phyloP scores from a whole-genome alignment of 2,888 invertebrate species.

The Leucoma salicis region DNA sequence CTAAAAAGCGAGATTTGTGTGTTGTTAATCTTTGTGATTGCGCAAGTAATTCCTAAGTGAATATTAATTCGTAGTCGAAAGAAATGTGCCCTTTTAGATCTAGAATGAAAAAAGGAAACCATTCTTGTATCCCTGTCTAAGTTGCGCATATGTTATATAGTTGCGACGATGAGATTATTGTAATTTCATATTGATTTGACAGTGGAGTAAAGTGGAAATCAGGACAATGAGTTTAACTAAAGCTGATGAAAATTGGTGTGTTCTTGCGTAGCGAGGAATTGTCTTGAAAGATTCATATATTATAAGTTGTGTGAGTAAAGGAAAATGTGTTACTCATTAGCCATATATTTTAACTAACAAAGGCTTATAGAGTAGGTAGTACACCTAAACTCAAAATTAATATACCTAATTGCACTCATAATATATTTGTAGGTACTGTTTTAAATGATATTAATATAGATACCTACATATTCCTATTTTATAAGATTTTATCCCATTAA shows the following conservation, averaged over 20 bases:
- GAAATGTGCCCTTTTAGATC: constrained; percentile 38
- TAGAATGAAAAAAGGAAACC: constrained; percentile 34
- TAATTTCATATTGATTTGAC: constrained; percentile 48
- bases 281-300: constrained; percentile 26
- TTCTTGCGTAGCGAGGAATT: constrained; percentile 31
- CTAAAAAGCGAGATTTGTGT: too few species aligned
- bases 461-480: constrained; percentile 4
- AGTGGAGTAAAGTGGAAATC: constrained; percentile 42
- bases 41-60: constrained; percentile 33
- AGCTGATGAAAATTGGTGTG: constrained; percentile 42
- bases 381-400: constrained; percentile 3
- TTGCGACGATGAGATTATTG: constrained; percentile 46
- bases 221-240: constrained; percentile 47
- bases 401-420: constrained; percentile 2
- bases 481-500: neutral
- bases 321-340: constrained; percentile 15
- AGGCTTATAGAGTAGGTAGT: constrained; percentile 3
- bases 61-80: constrained; percentile 50
- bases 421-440: constrained; percentile 3
- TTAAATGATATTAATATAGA: neutral
- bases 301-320: constrained; percentile 33
- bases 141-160: too few species aligned
- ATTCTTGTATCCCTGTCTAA: constrained; percentile 23
- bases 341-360: constrained; percentile 18
- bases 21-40: constrained; percentile 42